Percentiles rank a stretch among this genome's conserved stretches.
Evolutionary conservation across 1,140 invertebrate species (phyloP).

Genomic region (Ceratosolen solmsi): DNA sequence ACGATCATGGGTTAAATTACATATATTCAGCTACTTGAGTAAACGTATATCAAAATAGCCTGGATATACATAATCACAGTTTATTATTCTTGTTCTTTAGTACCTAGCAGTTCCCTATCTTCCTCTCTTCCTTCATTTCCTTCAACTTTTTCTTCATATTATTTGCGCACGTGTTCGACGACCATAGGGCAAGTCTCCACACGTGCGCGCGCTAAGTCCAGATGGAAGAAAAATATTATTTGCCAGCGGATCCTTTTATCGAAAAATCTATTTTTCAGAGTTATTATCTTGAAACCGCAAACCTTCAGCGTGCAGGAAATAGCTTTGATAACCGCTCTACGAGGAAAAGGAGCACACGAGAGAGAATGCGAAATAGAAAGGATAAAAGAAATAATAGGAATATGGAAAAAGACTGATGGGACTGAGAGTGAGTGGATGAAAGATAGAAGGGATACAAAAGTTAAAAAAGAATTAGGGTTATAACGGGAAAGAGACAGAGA

Average conservation of each 20-base stretch:
- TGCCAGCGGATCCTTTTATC: constrained; percentile 52
- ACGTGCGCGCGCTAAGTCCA: constrained; percentile 45
- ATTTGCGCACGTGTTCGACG: neutral
- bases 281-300: constrained; percentile 51
- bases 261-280: constrained; percentile 57
- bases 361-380: neutral
- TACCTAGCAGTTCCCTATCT: neutral
- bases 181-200: constrained; percentile 26
- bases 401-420: neutral
- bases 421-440: neutral
- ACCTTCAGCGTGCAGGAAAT: constrained; percentile 27
- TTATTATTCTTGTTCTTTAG: neutral
- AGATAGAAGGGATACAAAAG: neutral
- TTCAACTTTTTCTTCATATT: constrained; percentile 1
- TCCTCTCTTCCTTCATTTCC: neutral
- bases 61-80: neutral
- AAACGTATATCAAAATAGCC: constrained; percentile 1
- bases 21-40: neutral
- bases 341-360: neutral
- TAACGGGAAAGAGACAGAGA: neutral
- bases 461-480: neutral
- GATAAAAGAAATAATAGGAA: too few relatives aligned
- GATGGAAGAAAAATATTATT: constrained; percentile 58
- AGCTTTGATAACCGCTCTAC: constrained; percentile 29
- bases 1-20: neutral